These are phyloP conservation scores for Philotrypesis tridentata DNA, from an alignment of 1,140 invertebrate genomes.

Conservation along the genomic window DNA sequence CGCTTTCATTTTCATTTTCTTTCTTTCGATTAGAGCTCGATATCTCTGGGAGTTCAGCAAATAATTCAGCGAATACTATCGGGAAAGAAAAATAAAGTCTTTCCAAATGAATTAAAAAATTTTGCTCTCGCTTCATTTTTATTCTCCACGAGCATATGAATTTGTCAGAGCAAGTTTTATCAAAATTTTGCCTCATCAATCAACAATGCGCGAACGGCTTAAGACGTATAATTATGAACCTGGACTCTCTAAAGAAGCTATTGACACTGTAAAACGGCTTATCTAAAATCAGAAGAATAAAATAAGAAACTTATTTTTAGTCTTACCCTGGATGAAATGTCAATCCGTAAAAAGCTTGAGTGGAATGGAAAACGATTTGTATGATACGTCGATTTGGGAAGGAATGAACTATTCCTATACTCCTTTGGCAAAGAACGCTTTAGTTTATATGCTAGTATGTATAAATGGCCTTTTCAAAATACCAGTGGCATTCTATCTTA, in stretches of 20 bases:
- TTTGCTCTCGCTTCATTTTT: constrained; percentile 6
- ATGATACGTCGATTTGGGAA: neutral
- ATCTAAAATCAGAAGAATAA: neutral
- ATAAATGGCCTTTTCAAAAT: constrained; percentile 22
- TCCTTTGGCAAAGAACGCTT: neutral
- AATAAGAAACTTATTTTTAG: constrained; percentile 13
- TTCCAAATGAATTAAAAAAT: neutral
- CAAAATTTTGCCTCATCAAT: neutral
- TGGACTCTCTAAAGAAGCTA: neutral
- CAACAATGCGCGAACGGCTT: neutral
- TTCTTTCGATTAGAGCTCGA: neutral
- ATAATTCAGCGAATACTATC: neutral
- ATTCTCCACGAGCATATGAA: constrained; percentile 10
- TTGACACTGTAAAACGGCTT: neutral
- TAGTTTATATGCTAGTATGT: constrained; percentile 19
- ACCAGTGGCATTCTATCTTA: neutral
- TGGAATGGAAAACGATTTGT: neutral
- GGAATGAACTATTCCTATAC: neutral
- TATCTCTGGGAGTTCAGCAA: neutral
- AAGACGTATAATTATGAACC: neutral
- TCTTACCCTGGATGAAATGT: constrained; percentile 11
- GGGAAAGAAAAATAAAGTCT: neutral
- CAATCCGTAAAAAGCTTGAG: neutral
- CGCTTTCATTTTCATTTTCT: neutral
- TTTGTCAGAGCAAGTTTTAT: neutral